Evolutionary conservation across 37 sponge, comb jelly and placozoan genomes (phyloP), one percentile per base, ranked within the genome.

Genomic region (Petrosia ficiformis): DNA sequence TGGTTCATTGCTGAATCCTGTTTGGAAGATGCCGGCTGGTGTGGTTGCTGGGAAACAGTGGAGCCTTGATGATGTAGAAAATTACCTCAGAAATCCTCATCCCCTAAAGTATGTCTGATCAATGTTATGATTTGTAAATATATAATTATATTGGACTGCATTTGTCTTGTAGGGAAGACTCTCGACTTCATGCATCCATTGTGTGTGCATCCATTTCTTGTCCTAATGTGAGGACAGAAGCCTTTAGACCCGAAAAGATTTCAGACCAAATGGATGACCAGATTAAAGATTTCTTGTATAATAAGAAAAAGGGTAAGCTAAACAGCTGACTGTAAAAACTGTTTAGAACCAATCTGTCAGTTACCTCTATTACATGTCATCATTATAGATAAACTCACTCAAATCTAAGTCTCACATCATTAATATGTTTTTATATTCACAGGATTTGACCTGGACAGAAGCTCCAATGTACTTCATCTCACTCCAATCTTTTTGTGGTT

Each of bases 151-250:
- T n/a, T n/a, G n/a, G n/a, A n/a, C n/a, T 28, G 14, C 36, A 44
- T 21, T 36, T 16, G 39, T 44, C 11, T 14, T 70, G 16, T 61
- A 89, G 90, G 44, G 90, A 89, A 60, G 90, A 89, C 48, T 73
- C 90, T 11, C 42, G 90, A 21, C 75, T 89, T 1, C 90, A 89
- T 76, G 79, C 90, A 2, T 89, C 85, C 72, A 89, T 89, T 71
- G 90, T 89, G 35, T 89, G 90, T 76, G 90, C 90, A 5, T 89
- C 90, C 34, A 84, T 89, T 32, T 89, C 90, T 19, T 89, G 90
- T 58, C 90, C 90, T 32, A 83, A 89, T 42, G 81, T 89, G n/a
- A 44, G 80, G 42, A 89, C 61, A 56, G 71, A 61, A 31, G 90
- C 90, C 14, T 89, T 72, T 71, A 63, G 71, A 42, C 70, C 71